Evolutionary conservation across 2,113 vertebrate genomes (phyloP).

Genomic region (Apus apus): DNA sequence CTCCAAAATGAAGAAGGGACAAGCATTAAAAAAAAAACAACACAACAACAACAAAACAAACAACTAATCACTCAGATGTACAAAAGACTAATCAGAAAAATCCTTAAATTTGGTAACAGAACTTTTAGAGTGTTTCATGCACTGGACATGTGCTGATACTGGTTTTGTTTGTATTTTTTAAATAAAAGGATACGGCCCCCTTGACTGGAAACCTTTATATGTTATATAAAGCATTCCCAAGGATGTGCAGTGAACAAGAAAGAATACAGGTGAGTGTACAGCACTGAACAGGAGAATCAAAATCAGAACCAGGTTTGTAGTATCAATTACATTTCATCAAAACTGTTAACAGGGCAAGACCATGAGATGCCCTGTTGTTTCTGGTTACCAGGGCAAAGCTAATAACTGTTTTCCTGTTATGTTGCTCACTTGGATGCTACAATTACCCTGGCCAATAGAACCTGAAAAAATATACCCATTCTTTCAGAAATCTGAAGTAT

Average conservation of each 20-base stretch:
- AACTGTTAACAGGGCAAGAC: neutral
- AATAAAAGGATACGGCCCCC: neutral
- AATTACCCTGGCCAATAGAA: neutral
- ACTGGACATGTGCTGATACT: neutral
- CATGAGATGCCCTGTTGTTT: neutral
- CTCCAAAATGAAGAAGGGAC: neutral
- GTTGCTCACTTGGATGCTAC: neutral
- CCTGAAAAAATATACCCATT: neutral
- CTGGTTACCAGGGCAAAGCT: neutral
- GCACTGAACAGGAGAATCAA: neutral
- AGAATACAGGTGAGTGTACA: neutral
- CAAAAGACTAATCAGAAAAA: neutral
- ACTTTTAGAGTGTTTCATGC: neutral
- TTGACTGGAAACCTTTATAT: neutral
- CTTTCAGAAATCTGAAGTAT: neutral
- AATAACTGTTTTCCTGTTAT: neutral
- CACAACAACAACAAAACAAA: neutral
- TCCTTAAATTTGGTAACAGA: neutral
- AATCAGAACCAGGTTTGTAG: accelerated
- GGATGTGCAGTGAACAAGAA: neutral
- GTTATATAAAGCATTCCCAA: neutral
- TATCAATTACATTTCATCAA: neutral
- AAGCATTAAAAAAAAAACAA: neutral
- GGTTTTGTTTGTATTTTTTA: neutral
- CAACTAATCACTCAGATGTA: neutral